Evolutionary conservation across 2,113 vertebrate species (phyloP), one percentile per base, ranked within the genome.

Genomic region (Oceanites oceanicus): DNA sequence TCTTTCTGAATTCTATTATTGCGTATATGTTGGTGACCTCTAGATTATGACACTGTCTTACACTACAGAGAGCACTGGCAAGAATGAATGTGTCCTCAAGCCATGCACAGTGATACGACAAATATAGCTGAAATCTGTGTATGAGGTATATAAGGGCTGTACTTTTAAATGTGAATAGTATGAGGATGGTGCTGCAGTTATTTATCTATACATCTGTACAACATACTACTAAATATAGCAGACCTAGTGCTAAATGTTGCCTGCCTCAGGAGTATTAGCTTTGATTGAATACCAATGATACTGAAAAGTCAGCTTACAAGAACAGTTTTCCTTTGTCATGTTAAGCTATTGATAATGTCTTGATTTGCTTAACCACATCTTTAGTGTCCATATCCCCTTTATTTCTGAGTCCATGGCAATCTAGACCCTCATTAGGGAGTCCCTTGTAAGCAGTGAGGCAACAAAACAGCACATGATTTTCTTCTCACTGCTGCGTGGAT

Each of bases 21-120:
- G 32, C 34, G 23, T 49, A 11, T 14, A 12, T 25, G 8, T 50
- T 59, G 52, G 71, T 86, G 62, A 36, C 42, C 62, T 83, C 44
- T 50, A 49, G 66, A 42, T 61, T 72, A 40, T 17, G 38, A 27
- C 29, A 27, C 9, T 15, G n/a, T 17, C 16, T 63, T 36, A 25
- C 11, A 15, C 30, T 49, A 12, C 11, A 38, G 4, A 56, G 58
- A 53, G 18, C 23, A 21, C 6, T 45, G 26, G 47, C 36, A 62
- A 53, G 53, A 52, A 66, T 3, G 29, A 63, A 50, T 0, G 1
- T 0, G 1, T 38, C 59, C 76, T 45, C 34, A 16, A 40, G 42
- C 18, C 36, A 9, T 0, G 27, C n/a, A 13, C 19, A 50, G 45
- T 44, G n/a, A 23, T 27, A 25, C n/a, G 71, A 71, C 55, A 23